Conservation (phyloP, 2,797 vertebrate species). For the Threskiornis aethiopicus region DNA sequence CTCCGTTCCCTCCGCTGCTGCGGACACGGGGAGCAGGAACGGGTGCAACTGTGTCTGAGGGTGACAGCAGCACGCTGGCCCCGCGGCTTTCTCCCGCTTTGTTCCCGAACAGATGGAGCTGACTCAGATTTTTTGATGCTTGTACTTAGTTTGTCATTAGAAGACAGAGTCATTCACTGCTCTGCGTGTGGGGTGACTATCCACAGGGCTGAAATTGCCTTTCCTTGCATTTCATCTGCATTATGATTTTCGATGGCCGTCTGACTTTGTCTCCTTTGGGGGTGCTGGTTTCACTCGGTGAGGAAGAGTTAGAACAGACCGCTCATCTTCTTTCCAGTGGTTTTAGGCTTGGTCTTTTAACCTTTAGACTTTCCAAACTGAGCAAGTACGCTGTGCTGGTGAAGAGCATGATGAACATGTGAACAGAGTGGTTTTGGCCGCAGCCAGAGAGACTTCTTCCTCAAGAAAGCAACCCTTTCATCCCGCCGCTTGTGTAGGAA, state of each 20-base stretch:
- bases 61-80: neutral
- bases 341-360: conserved; percentile 13
- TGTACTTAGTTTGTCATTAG: neutral
- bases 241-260: neutral
- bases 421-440: neutral
- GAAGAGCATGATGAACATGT: conserved; percentile 7
- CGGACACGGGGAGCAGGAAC: neutral
- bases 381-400: neutral
- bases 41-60: neutral
- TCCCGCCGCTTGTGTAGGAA: neutral
- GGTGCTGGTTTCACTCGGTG: neutral
- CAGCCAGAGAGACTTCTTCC: conserved; percentile 6
- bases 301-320: neutral
- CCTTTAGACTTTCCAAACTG: neutral
- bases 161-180: neutral
- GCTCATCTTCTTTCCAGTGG: neutral
- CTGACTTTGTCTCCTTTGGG: neutral
- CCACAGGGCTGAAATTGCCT: neutral
- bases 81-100: neutral
- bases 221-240: neutral
- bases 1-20: neutral
- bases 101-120: neutral
- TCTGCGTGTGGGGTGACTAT: neutral
- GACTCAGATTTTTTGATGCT: neutral
- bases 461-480: conserved; percentile 19